Base-by-base conservation (phyloP, 2,113 vertebrate species). In the Spermophilus dauricus region DNA sequence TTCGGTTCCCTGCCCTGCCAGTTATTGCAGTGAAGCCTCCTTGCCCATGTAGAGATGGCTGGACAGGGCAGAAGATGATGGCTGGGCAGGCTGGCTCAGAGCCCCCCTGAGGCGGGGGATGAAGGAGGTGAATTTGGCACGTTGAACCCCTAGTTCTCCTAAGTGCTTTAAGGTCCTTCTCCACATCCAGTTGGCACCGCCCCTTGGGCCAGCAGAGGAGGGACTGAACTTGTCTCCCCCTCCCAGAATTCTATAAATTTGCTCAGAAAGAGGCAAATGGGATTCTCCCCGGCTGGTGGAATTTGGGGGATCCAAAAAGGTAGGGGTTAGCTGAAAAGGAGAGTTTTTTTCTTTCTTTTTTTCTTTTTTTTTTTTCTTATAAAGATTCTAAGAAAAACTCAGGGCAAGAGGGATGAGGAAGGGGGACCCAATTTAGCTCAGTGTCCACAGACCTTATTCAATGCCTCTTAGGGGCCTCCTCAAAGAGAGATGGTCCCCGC, bases 311-410 rank as follows among this genome's bases (percentile, higher is more conserved):
- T 90, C 92, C 87, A 92, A 96, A 96, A 95, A 89, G 76, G 89
- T 91, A 84, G 58, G 91, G 67, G 16, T 95, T 95, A 89, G 83
- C 63, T 58, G 93, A 96, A 95, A 93, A 97, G 84, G 80, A 78
- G 75, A 89, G 18, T 9, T 75, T 94, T 95, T 91, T 56, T 28
- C 30, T 45, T 58, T 56, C 26, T 42, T 51, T 78, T 11, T 58
- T 39, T 26, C 26, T 48, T 77, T 9, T 92, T 83, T 48, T 89
- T 61, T 97, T 98, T 97, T 98, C 95, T 97, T 97, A 98, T 87
- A 97, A 97, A 98, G 95, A 97, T 91, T 92, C 97, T 98, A 98
- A 98, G 97, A 98, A 98, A 98, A 98, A 93, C 48, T 96, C 53
- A 56, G 89, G 89, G 80, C 10, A 56, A 88, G 92, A 96, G 72